phyloP scores from a whole-genome alignment of 2,797 vertebrate species.

The Characodon lateralis region DNA sequence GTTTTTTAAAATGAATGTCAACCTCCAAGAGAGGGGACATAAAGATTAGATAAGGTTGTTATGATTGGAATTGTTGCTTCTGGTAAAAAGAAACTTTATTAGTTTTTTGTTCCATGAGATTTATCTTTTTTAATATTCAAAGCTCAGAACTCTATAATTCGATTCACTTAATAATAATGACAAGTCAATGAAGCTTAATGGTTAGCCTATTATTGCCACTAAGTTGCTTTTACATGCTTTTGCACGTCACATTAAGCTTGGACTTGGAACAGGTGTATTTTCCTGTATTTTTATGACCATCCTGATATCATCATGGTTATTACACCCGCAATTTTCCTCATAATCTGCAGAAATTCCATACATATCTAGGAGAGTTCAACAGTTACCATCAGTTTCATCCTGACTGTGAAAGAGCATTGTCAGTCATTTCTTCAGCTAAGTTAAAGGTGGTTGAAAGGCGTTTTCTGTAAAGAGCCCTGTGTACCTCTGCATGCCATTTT shows the following conservation, averaged over 20 bases:
- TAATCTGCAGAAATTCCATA: not conserved
- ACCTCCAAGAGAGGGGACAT: conserved; percentile 26
- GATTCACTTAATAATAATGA: conserved; percentile 6
- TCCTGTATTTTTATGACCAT: not conserved
- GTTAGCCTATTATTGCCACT: not conserved
- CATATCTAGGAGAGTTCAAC: not conserved
- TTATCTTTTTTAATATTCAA: not conserved
- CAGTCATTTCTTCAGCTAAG: too few species aligned
- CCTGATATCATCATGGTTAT: not conserved
- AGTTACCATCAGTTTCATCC: too few species aligned
- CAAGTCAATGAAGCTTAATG: not conserved
- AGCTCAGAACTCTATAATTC: conserved; percentile 10
- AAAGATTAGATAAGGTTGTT: conserved; percentile 47
- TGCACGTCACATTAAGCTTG: not conserved
- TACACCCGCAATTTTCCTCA: not conserved
- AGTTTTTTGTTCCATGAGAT: conserved; percentile 33
- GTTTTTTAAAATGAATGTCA: conserved; percentile 45
- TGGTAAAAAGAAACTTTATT: conserved; percentile 42
- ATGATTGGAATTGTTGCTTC: conserved; percentile 52
- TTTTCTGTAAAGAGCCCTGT: not conserved
- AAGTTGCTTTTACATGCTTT: not conserved
- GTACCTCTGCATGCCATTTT: not conserved
- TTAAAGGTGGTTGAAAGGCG: too few species aligned
- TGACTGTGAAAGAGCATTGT: too few species aligned
- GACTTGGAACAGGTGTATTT: not conserved